A percentile compares a stretch with the other conserved stretches of the same genome.
Evolutionary conservation across 2,888 invertebrate species (phyloP).

Genomic region (Panopea generosa): DNA sequence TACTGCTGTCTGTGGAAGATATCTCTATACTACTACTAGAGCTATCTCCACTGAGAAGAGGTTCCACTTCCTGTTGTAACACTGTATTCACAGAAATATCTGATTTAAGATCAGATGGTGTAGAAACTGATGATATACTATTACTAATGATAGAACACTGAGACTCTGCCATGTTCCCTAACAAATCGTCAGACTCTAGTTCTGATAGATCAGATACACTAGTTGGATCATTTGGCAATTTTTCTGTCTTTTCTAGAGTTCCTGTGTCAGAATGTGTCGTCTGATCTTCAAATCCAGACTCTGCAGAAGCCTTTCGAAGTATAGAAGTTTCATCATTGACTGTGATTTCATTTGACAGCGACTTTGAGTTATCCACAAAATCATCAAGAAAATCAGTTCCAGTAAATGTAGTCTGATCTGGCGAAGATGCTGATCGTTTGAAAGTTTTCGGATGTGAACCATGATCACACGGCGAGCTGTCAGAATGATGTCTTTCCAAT

Average conservation of each 20-base stretch:
- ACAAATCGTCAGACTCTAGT: conserved; percentile 56
- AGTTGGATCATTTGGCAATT: conserved; percentile 58
- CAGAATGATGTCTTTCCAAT: conserved; percentile 64
- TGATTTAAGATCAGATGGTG: conserved; percentile 67
- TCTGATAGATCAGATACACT: conserved; percentile 63
- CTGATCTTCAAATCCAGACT: conserved; percentile 72
- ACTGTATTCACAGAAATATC: conserved; percentile 69
- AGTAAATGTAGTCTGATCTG: conserved; percentile 52
- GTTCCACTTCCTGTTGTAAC: conserved; percentile 65
- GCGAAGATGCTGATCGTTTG: conserved; percentile 62
- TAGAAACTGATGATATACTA: conserved; percentile 64
- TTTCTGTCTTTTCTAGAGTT: conserved; percentile 61
- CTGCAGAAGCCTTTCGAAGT: conserved; percentile 63
- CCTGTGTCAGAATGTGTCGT: conserved; percentile 62
- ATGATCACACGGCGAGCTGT: conserved; percentile 51
- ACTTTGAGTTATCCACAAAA: conserved; percentile 38
- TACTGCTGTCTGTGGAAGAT: conserved; percentile 57
- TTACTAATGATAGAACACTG: conserved; percentile 63
- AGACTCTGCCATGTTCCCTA: conserved; percentile 64
- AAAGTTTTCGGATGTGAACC: conserved; percentile 37
- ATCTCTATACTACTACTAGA: conserved; percentile 60
- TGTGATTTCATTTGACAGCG: conserved; percentile 20
- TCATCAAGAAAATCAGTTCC: conserved; percentile 45
- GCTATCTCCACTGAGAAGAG: conserved; percentile 60
- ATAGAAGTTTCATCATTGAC: conserved; percentile 47